Evolutionary conservation across 2,888 invertebrate species (phyloP), one percentile per base, ranked within the genome.

Genomic region (Cosmia pyralina): DNA sequence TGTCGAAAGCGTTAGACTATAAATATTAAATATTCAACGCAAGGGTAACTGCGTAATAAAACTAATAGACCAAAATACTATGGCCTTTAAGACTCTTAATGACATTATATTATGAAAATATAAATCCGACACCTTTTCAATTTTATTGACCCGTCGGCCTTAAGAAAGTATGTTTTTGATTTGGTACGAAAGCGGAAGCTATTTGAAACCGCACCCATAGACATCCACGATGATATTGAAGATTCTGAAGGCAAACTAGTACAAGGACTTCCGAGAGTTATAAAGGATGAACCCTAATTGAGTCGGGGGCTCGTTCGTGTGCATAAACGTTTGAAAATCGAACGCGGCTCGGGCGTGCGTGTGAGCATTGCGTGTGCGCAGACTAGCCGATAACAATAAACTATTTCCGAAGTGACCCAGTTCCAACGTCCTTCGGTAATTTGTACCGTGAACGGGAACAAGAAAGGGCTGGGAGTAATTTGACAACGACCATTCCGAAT

Each of bases 331-430:
- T 94, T 94, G 94, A 92, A 94, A 93, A 92, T 90, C 89, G 90
- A 91, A 92, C 90, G 85, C 80, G 63, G 86, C 85, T 89, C 83
- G 87, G 90, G 92, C 90, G 92, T 90, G 92, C 90, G 92, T 93
- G 92, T 91, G 92, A 92, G 95, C 90, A 90, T 92, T 93, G 93
- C 95, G 94, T 95, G 94, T 90, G 94, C 94, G 94, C 95, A 92
- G 92, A 91, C 93, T 93, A 92, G 94, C 93, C 95, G 95, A 96
- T 96, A 96, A 96, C 96, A 96, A 96, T 96, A 96, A 96, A 96
- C 95, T 96, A 96, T 96, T 96, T 96, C 95, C 96, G 96, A 96
- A 96, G 95, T 96, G 96, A 96, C 96, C 96, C 93, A 96, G 95
- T 95, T 96, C 90, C 91, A 91, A 94, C 96, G 96, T 96, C 96